Evolutionary conservation across 2,113 vertebrate species (phyloP).

Genomic region (Odontophorus gujanensis): DNA sequence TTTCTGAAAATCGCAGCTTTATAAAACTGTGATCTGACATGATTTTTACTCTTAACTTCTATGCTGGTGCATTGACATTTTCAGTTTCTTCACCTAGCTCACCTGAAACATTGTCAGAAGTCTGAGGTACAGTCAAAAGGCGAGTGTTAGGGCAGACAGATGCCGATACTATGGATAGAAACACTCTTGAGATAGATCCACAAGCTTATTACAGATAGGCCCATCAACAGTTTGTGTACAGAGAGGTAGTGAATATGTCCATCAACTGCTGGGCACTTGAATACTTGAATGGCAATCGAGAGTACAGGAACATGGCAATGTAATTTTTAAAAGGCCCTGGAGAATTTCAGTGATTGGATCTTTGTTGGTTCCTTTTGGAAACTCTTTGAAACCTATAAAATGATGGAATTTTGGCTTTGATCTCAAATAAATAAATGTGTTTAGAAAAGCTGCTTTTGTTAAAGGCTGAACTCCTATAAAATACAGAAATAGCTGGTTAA

Average conservation of each 20-base stretch:
- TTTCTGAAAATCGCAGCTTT: neutral
- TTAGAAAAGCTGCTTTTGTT: neutral
- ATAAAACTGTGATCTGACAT: neutral
- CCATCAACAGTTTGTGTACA: neutral
- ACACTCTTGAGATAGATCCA: neutral
- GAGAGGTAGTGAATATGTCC: accelerated
- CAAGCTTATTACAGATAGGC: neutral
- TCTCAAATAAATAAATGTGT: neutral
- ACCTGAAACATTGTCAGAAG: accelerated
- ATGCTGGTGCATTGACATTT: accelerated
- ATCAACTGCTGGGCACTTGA: neutral
- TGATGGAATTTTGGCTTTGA: neutral
- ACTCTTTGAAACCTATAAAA: neutral
- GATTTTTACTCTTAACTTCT: neutral
- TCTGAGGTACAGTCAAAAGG: neutral
- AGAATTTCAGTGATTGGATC: neutral
- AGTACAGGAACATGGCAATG: neutral
- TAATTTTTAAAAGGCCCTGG: neutral
- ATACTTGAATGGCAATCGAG: neutral
- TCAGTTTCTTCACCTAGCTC: neutral
- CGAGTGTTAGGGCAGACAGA: neutral
- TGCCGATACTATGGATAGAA: neutral
- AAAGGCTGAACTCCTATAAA: neutral
- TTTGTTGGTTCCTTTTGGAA: neutral
- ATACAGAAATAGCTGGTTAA: neutral